Conservation (phyloP, 2,888 invertebrate genomes). For the Ctenicera cuprea region DNA sequence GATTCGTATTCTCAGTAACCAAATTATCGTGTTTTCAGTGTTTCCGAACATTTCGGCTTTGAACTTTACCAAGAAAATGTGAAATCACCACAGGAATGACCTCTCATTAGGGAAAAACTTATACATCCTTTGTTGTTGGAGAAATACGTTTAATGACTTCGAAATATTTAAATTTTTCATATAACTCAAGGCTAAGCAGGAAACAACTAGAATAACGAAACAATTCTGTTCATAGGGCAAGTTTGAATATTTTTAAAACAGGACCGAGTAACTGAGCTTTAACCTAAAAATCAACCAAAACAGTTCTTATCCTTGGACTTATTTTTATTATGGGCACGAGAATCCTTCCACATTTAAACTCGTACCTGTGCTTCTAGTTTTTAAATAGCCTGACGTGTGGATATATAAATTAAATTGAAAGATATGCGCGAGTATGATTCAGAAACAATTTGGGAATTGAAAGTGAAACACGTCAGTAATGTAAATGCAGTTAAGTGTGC, state of each 20-base stretch:
- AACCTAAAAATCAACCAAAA: conserved; percentile 8
- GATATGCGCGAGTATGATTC: background rate
- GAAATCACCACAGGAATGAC: no score
- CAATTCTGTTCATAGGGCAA: no score
- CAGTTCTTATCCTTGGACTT: conserved; percentile 7
- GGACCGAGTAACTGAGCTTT: background rate
- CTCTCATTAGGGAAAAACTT: no score
- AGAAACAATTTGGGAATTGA: background rate
- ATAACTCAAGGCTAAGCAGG: no score
- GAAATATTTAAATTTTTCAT: no score
- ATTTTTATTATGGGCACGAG: conserved; percentile 2
- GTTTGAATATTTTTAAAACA: background rate
- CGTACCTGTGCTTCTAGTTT: background rate
- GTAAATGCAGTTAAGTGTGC: background rate
- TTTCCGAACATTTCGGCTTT: no score
- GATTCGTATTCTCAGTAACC: no score
- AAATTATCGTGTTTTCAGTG: no score
- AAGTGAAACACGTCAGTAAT: background rate
- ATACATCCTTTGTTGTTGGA: no score
- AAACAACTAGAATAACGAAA: no score
- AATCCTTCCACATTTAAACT: conserved; percentile 20
- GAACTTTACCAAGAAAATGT: no score
- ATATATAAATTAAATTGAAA: background rate
- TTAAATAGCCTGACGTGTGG: background rate
- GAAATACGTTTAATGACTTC: no score